Conservation (phyloP, 1,140 invertebrate species). For the Drosophila melanogaster region DNA sequence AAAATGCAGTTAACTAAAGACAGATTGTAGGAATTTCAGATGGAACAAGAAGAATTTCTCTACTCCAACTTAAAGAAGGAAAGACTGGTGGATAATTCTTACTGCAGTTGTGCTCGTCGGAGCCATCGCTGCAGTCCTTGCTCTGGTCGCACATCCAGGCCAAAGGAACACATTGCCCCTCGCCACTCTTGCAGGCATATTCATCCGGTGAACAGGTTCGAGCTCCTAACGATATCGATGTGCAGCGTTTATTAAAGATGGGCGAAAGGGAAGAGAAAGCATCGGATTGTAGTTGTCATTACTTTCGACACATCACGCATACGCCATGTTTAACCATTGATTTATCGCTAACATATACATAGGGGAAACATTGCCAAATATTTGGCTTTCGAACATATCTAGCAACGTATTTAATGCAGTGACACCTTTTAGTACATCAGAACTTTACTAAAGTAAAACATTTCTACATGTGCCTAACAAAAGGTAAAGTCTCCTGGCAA, state of each 20-base stretch:
- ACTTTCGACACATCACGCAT: conserved; percentile 25
- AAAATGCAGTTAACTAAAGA: background rate
- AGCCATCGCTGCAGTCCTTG: conserved; percentile 93
- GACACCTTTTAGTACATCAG: background rate
- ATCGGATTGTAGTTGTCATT: conserved; percentile 16
- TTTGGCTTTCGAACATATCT: conserved; percentile 5
- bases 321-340: conserved; percentile 32
- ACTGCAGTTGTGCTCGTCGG: conserved; percentile 96
- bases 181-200: conserved; percentile 91
- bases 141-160: conserved; percentile 97
- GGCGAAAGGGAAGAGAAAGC: conserved; percentile 9
- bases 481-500: background rate
- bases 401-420: conserved; percentile 18
- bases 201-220: conserved; percentile 93
- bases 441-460: background rate
- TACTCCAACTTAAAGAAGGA: conserved; percentile 14
- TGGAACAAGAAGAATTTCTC: background rate
- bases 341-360: conserved; percentile 12
- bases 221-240: conserved; percentile 86
- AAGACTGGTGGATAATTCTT: conserved; percentile 85
- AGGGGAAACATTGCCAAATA: conserved; percentile 11
- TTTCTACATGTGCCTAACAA: background rate
- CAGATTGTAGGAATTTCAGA: background rate
- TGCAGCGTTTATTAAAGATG: conserved; percentile 21
- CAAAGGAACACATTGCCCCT: conserved; percentile 93